A percentile compares a stretch with the other conserved stretches of the same genome.
Conservation (phyloP, 2,888 invertebrate species). For the Brachynemurus nebulosus region DNA sequence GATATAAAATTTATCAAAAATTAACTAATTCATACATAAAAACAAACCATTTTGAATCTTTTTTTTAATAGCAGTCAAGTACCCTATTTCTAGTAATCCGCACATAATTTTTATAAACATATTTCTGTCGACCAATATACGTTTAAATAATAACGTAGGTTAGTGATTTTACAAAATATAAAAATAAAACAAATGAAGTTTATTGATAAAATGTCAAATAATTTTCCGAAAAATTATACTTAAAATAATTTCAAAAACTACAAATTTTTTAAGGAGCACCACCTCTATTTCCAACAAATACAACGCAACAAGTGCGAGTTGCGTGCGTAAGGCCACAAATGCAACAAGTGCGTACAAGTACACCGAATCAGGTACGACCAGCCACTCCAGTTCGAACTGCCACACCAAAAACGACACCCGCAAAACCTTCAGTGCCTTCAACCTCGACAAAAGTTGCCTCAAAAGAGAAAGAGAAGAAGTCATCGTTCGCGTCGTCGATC, state of each 20-base stretch:
- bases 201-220: too few relatives aligned
- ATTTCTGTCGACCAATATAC: too few relatives aligned
- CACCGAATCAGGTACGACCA: slow-evolving; percentile 30
- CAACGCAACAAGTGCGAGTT: slow-evolving; percentile 22
- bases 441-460: slow-evolving; percentile 41
- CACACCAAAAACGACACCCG: slow-evolving; percentile 26
- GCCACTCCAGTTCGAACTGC: slow-evolving; percentile 28
- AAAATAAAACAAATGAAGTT: not conserved
- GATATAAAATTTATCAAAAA: too few relatives aligned
- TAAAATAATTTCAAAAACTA: too few relatives aligned
- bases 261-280: slow-evolving; percentile 9
- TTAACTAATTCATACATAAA: too few relatives aligned
- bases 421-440: slow-evolving; percentile 43
- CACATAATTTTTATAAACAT: too few relatives aligned
- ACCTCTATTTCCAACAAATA: slow-evolving; percentile 18
- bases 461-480: slow-evolving; percentile 66
- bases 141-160: too few relatives aligned
- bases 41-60: too few relatives aligned
- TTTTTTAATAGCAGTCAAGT: too few relatives aligned
- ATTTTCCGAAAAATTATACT: too few relatives aligned
- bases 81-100: too few relatives aligned
- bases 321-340: slow-evolving; percentile 26
- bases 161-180: too few relatives aligned
- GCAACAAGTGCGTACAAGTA: slow-evolving; percentile 29
- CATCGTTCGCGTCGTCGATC: slow-evolving; percentile 40